Conservation (phyloP, 2,797 vertebrate genomes). For the Craterocephalus amniculus region DNA sequence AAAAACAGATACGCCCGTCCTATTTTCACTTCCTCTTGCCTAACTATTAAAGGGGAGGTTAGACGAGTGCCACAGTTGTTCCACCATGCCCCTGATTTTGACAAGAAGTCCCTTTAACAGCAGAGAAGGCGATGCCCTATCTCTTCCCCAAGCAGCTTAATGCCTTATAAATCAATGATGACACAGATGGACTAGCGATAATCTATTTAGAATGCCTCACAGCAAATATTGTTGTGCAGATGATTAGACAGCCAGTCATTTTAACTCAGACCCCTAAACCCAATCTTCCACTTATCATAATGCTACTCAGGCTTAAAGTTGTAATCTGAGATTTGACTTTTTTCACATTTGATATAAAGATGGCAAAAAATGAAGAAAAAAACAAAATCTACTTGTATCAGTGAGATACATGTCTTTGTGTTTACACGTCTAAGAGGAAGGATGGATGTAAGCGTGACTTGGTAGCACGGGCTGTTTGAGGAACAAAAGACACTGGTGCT, state of each 20-base stretch:
- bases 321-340: conserved; percentile 56
- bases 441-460: conserved; percentile 33
- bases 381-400: neutral
- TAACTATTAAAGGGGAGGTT: conserved; percentile 87
- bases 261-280: conserved; percentile 83
- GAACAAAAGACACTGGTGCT: conserved; percentile 88
- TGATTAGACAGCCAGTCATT: conserved; percentile 97
- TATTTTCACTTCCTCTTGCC: conserved; percentile 85
- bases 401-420: neutral
- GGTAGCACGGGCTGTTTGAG: conserved; percentile 83
- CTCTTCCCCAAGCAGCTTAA: conserved; percentile 94
- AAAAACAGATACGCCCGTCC: conserved; percentile 73
- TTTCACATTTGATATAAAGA: conserved; percentile 57
- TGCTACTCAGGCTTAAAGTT: conserved; percentile 59
- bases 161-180: conserved; percentile 99
- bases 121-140: conserved; percentile 85
- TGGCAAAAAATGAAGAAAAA: neutral
- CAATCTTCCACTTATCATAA: conserved; percentile 69
- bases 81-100: conserved; percentile 89
- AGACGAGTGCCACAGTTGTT: conserved; percentile 87
- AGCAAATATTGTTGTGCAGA: conserved; percentile 99
- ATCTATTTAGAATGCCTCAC: conserved; percentile 99
- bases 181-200: conserved; percentile 99
- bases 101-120: conserved; percentile 93
- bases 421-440: conserved; percentile 19